Evolutionary conservation across 2,113 vertebrate genomes (phyloP).

Genomic region (Mus spicilegus): DNA sequence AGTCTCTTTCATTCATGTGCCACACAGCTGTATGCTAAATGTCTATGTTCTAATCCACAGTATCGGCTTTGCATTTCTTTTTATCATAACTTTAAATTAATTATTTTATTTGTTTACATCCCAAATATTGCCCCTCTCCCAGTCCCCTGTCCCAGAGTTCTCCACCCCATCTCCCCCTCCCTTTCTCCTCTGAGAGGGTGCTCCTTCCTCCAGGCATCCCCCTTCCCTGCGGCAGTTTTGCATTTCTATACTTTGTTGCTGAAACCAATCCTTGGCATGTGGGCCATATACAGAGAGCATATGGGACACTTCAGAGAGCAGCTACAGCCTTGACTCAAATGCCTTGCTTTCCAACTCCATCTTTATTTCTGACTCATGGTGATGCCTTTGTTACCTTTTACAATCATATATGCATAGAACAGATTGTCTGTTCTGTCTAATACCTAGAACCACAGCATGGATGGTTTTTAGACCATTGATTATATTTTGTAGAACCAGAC

Average conservation of each 20-base stretch:
- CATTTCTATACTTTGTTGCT: background rate
- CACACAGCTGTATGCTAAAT: background rate
- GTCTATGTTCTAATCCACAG: background rate
- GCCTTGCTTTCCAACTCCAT: slow-evolving; percentile 16
- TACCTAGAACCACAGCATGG: background rate
- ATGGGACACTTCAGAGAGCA: background rate
- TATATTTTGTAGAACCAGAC: slow-evolving; percentile 27
- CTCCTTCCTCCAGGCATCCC: no score
- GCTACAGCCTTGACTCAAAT: background rate
- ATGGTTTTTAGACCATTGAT: background rate
- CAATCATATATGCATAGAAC: background rate
- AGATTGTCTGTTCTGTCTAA: background rate
- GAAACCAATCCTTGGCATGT: background rate
- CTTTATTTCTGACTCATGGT: slow-evolving; percentile 18
- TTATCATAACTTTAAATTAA: no score
- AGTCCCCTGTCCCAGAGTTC: no score
- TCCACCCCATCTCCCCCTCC: no score
- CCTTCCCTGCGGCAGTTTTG: background rate
- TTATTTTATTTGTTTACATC: no score
- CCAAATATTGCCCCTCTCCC: no score
- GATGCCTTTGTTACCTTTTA: slow-evolving; percentile 43
- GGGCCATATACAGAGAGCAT: background rate
- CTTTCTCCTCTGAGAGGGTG: no score
- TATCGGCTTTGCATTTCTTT: background rate
- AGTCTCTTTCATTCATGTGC: background rate